Base-by-base conservation (phyloP, 2,888 invertebrate species). In the Microctonus hyperodae region DNA sequence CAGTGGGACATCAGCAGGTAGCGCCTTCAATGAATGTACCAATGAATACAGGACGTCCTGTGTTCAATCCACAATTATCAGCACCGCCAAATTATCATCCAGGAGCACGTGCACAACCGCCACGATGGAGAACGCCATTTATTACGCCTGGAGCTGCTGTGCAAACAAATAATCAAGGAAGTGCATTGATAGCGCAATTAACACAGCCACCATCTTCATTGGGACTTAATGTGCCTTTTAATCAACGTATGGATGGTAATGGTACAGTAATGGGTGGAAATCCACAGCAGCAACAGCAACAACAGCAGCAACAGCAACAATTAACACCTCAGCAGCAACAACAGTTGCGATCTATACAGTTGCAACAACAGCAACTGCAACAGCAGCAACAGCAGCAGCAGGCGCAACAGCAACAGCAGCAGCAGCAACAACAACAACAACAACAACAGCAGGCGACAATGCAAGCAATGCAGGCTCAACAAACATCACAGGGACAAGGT, bases 111-210 rank as follows among this genome's bases (percentile, higher is more conserved):
- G 75, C 76, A 1, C 67, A 77, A 4, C 81, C 78, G 64, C 76
- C 79, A 3, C 72, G 82, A 64, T 73, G 75, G 71, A 76, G 80
- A 73, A 76, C 82, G 60, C 76, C 78, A 13, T 79, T 80, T 3
- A 83, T 80, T 31, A 78, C 83, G 51, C 67, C 80, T 3, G 79
- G 76, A n/a, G 72, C 74, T 22, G 68, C 73, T 25, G 73, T 76
- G 51, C 71, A 78, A n/a, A 72, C 73, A 56, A 83, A 84, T 22
- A 80, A 83, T 0, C 86, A 86, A 74, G 85, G 86, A 67, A 88
- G 87, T 72, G 88, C 88, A 2, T 81, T 89, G 1, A 88, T 89
- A 68, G 88, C 88, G 0, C 88, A 89, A 74, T 78, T 89, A 11
- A 87, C 87, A 1, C 87, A 87, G 72, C 88, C 89, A 1, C 88